Percentiles rank a stretch among this genome's conserved stretches.
phyloP scores from a whole-genome alignment of 1,140 invertebrate species.

The Procambarus clarkii region DNA sequence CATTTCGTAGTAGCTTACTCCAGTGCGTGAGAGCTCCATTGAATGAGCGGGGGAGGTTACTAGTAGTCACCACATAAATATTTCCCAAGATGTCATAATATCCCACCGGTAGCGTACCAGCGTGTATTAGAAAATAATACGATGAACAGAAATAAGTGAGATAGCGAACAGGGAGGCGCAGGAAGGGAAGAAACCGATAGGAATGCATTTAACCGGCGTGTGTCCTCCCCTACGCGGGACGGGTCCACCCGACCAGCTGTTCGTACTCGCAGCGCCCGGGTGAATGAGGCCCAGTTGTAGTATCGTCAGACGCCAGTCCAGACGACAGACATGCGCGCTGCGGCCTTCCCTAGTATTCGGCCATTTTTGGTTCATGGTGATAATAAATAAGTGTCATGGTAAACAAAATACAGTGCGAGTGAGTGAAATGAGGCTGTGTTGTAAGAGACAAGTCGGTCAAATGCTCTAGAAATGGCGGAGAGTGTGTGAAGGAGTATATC shows the following conservation, averaged over 20 bases:
- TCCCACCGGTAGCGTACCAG: no score
- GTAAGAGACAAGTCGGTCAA: constrained; percentile 47
- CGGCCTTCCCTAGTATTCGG: constrained; percentile 63
- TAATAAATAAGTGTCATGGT: constrained; percentile 67
- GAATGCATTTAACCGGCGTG: not conserved
- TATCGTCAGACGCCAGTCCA: constrained; percentile 65
- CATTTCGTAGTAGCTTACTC: constrained; percentile 71
- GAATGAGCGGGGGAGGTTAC: constrained; percentile 60
- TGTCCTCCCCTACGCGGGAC: constrained; percentile 67
- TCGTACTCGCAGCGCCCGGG: constrained; percentile 71
- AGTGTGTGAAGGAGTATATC: constrained; percentile 51
- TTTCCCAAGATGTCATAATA: not conserved
- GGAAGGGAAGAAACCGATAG: not conserved
- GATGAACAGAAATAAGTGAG: not conserved
- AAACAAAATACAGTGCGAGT: constrained; percentile 64
- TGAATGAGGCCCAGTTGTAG: constrained; percentile 72
- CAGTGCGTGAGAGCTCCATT: constrained; percentile 64
- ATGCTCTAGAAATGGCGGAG: constrained; percentile 63
- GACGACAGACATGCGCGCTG: constrained; percentile 70
- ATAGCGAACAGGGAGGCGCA: not conserved
- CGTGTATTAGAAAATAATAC: no score
- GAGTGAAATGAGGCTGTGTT: constrained; percentile 54
- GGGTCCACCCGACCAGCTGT: constrained; percentile 72
- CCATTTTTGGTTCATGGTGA: constrained; percentile 72
- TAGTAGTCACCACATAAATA: constrained; percentile 14